phyloP scores from a whole-genome alignment of 1,140 invertebrate species.

The Heliconius eleuchia region DNA sequence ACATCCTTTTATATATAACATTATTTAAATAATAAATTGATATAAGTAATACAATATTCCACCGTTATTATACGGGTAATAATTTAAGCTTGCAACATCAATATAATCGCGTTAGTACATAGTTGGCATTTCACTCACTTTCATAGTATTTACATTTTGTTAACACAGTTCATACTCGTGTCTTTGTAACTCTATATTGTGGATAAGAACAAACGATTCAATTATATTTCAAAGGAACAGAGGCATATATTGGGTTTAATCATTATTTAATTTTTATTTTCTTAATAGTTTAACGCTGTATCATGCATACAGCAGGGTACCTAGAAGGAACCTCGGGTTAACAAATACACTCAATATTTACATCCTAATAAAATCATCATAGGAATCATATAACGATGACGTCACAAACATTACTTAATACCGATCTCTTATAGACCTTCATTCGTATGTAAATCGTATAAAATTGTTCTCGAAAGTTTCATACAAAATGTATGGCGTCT shows the following conservation, averaged over 20 bases:
- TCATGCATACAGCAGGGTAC: too few species aligned
- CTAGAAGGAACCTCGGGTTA: too few species aligned
- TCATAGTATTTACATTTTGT: neutral
- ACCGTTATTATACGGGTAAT: neutral
- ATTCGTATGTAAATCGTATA: conserved; percentile 12
- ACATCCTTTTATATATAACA: too few species aligned
- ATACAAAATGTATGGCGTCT: conserved; percentile 23
- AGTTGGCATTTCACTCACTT: neutral
- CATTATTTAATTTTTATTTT: too few species aligned
- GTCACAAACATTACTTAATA: neutral
- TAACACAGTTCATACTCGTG: neutral
- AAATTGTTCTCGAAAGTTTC: conserved; percentile 25
- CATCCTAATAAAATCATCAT: neutral
- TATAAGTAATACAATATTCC: too few species aligned
- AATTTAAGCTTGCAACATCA: neutral
- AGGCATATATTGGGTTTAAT: too few species aligned
- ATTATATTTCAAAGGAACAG: neutral
- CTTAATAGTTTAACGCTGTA: too few species aligned
- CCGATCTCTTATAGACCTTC: neutral
- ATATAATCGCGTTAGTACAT: neutral
- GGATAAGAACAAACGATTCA: neutral
- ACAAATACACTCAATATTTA: too few species aligned
- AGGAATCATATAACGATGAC: neutral
- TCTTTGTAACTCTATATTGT: neutral
- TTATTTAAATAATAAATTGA: too few species aligned